A percentile compares a stretch with the other conserved stretches of the same genome.
phyloP scores from a whole-genome alignment of 1,140 invertebrate genomes.

The Drosophila lini region DNA sequence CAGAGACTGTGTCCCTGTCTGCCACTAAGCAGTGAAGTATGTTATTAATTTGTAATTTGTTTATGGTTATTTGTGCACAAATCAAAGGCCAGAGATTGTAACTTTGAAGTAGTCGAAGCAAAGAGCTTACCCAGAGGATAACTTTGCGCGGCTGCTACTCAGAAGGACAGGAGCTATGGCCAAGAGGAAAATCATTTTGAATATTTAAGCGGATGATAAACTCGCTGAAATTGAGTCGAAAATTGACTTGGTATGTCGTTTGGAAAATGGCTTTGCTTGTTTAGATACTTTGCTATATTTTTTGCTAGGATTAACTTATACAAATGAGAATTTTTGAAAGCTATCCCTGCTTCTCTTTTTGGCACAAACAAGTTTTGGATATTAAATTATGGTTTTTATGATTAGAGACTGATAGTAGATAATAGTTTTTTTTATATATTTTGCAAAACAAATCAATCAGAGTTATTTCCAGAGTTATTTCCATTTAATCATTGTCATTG shows the following conservation, averaged over 20 bases:
- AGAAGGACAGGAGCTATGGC: neutral
- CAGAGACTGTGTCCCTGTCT: constrained; percentile 14
- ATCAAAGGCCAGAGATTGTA: constrained; percentile 79
- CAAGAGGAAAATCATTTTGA: constrained; percentile 29
- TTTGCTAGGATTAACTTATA: constrained; percentile 10
- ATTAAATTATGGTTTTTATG: neutral
- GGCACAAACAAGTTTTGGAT: neutral
- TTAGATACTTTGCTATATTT: constrained; percentile 1
- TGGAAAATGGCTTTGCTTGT: constrained; percentile 13
- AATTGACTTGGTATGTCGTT: constrained; percentile 37
- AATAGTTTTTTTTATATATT: no score
- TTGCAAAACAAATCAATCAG: constrained; percentile 12
- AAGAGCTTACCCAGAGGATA: constrained; percentile 45
- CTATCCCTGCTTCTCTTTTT: neutral
- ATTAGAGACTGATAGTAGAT: neutral
- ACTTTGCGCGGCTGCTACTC: constrained; percentile 30
- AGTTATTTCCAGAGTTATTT: constrained; percentile 5
- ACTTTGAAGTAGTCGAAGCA: constrained; percentile 61
- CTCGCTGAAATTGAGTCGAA: constrained; percentile 40
- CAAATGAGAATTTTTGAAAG: neutral
- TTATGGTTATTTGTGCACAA: constrained; percentile 81
- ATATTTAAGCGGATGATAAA: constrained; percentile 48
- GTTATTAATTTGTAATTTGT: constrained; percentile 82
- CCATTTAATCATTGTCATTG: neutral
- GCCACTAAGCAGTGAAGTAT: constrained; percentile 74